Evolutionary conservation across 1,140 invertebrate species (phyloP), one percentile per base, ranked within the genome.

Genomic region (Ruditapes philippinarum): DNA sequence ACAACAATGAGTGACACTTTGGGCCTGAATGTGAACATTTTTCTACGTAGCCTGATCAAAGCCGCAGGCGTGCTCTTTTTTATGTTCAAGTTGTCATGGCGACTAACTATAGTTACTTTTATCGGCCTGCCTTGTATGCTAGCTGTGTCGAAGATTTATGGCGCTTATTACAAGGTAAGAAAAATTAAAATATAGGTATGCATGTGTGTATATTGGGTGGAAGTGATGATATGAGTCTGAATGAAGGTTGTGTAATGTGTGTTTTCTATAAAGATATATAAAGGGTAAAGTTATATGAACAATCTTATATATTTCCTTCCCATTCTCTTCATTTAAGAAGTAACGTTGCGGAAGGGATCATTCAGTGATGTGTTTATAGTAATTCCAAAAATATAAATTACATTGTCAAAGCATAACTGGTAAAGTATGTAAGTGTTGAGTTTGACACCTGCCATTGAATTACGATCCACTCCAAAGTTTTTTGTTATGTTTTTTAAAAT

Each of bases 1-100:
- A 90, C 92, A 42, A 91, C 90, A 11, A 94, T 93, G 92, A 92
- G 90, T 73, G 91, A 92, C 40, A 74, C 92, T 42, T 49, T 94
- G 7, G 79, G 85, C 2, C 70, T 92, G 12, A 94, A 94, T 60
- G 70, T 92, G 0, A 94, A 92, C 51, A 90, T 91, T 31, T 94
- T 93, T 83, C 42, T 93, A n/a, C 85, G 93, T 62, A 94, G 89
- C 80, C 31, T 93, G 22, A 91, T 94, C 1, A 92, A 91, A 88
- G 87, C 62, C 82, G 90, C 93, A 92, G 91, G 95, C 84, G 87
- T 95, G 89, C n/a, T 92, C 89, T 88, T 96, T 38, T 96, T 96
- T 88, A 96, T 96, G 95, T 94, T 96, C 70, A 93, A 93, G 38
- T 91, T 96, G 42, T 96, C 95, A 25, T 96, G 96, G 96, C 89